Evolutionary conservation across 2,797 vertebrate species (phyloP).

Genomic region (Lagorchestes hirsutus): DNA sequence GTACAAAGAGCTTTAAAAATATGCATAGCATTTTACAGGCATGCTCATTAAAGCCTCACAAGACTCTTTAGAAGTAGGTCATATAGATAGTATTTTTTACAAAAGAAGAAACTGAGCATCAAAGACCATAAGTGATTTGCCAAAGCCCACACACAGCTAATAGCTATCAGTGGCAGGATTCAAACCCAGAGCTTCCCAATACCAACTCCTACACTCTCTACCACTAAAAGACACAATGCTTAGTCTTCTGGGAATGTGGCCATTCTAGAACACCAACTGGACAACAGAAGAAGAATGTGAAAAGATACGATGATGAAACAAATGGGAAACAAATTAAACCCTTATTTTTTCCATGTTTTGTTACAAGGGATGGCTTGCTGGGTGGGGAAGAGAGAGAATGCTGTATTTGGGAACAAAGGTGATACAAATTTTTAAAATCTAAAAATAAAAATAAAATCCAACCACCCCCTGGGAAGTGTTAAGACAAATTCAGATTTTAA

Average conservation of each 20-base stretch:
- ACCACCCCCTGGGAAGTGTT: not conserved
- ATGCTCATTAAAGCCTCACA: not conserved
- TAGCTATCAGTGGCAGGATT: not conserved
- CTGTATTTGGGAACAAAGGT: not conserved
- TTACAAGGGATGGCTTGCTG: not conserved
- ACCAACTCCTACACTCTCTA: not conserved
- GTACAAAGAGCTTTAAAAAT: not conserved
- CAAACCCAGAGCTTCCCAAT: not conserved
- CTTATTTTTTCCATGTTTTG: not conserved
- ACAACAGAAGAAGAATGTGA: not conserved
- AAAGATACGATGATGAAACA: not conserved
- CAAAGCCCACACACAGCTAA: not conserved
- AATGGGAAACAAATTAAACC: not conserved
- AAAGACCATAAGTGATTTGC: too few relatives aligned
- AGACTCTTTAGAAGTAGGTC: not conserved
- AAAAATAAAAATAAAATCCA: not conserved
- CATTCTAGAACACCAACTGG: not conserved
- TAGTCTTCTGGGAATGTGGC: not conserved
- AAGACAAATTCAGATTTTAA: not conserved
- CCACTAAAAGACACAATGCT: not conserved
- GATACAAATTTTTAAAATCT: not conserved
- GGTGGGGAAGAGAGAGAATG: not conserved
- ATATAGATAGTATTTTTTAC: not conserved
- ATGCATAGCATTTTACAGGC: not conserved
- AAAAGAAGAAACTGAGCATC: not conserved